A percentile compares a stretch with the other conserved stretches of the same genome.
phyloP scores from a whole-genome alignment of 1,140 invertebrate species.

The Antheraea pernyi region DNA sequence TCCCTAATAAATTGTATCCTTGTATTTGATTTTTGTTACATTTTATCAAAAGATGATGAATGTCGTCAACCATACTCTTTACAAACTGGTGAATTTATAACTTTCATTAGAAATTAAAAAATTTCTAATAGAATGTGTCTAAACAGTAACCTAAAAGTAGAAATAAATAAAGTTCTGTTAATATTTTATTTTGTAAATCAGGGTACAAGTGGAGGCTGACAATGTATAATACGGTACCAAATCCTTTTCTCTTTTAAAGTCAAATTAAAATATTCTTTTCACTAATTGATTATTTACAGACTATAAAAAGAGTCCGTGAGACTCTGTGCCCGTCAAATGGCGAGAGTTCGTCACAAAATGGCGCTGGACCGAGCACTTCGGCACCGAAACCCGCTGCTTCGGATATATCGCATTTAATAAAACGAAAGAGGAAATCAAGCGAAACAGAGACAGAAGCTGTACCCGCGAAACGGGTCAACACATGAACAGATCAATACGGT shows the following conservation, averaged over 20 bases:
- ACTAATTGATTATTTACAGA: constrained; percentile 48
- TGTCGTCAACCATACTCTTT: no score
- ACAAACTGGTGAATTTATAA: no score
- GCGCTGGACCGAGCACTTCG: constrained; percentile 61
- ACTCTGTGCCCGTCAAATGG: constrained; percentile 57
- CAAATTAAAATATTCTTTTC: no score
- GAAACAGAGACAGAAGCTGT: constrained; percentile 71
- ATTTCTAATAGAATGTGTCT: no score
- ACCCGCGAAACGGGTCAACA: constrained; percentile 74
- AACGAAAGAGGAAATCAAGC: constrained; percentile 84
- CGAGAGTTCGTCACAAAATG: constrained; percentile 45
- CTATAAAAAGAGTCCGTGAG: constrained; percentile 65
- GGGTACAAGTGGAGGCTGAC: no score
- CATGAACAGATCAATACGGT: constrained; percentile 38
- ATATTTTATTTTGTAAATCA: no score
- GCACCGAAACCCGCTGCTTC: constrained; percentile 58
- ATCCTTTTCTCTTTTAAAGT: neutral
- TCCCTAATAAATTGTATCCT: no score
- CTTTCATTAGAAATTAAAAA: no score
- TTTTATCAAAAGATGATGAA: no score
- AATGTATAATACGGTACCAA: neutral
- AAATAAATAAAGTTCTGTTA: no score
- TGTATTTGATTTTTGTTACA: no score
- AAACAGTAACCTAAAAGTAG: no score
- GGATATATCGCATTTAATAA: constrained; percentile 87